Conservation (phyloP, 2,797 vertebrate genomes). For the Monodelphis domestica region DNA sequence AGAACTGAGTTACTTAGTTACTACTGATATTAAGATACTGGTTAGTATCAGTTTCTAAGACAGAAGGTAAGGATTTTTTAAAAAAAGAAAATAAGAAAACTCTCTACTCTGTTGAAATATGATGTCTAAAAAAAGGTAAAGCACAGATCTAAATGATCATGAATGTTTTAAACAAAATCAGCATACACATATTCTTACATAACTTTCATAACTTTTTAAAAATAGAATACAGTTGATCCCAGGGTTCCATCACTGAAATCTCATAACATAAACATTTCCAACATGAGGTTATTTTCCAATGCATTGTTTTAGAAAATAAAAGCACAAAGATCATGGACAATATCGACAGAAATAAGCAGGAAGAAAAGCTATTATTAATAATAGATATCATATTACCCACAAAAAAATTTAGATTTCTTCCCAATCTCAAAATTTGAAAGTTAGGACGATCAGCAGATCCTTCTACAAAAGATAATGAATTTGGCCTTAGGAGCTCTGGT, state of each 20-base stretch:
- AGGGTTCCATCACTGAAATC: neutral
- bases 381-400: neutral
- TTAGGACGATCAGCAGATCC: neutral
- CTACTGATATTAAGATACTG: too few relatives aligned
- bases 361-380: neutral
- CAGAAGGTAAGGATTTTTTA: too few relatives aligned
- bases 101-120: neutral
- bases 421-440: conserved; percentile 45
- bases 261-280: conserved; percentile 3
- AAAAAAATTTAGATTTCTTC: conserved; percentile 28
- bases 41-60: too few relatives aligned
- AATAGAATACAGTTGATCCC: neutral
- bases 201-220: neutral
- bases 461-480: neutral
- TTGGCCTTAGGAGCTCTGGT: neutral
- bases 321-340: neutral
- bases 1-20: too few relatives aligned
- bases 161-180: conserved; percentile 19
- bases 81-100: too few relatives aligned
- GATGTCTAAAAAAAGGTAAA: neutral
- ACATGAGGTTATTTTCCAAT: neutral
- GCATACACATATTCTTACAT: neutral
- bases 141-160: neutral
- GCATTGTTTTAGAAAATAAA: neutral
- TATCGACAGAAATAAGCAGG: neutral